Conservation (phyloP, 2,797 vertebrate genomes). For the Rhincodon typus region DNA sequence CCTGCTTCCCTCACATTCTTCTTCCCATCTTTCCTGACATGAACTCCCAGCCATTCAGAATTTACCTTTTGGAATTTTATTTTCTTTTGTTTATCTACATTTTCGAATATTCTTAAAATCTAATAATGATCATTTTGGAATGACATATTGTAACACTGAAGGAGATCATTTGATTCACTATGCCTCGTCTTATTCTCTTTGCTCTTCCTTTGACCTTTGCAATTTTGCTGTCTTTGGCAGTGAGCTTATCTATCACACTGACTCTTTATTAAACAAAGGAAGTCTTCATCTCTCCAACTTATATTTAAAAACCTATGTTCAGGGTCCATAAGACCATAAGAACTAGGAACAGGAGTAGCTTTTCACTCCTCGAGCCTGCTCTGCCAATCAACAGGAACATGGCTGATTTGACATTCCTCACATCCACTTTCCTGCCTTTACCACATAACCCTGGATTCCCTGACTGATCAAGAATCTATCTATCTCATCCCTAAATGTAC, state of each 20-base stretch:
- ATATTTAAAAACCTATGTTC: background rate
- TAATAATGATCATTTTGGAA: background rate
- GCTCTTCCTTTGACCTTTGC: background rate
- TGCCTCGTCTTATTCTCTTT: background rate
- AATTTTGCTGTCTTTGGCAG: background rate
- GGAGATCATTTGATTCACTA: background rate
- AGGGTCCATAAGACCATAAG: background rate
- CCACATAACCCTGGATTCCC: too few species aligned
- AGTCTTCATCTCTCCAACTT: background rate
- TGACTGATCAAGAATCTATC: too few species aligned
- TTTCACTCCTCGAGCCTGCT: too few species aligned
- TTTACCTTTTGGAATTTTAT: background rate
- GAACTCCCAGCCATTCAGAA: too few species aligned
- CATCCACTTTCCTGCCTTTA: too few species aligned
- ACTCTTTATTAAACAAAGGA: background rate
- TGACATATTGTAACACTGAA: background rate
- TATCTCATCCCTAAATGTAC: too few species aligned
- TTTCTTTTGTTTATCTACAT: background rate
- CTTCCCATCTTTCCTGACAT: too few species aligned
- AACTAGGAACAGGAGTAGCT: too few species aligned
- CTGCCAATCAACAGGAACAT: too few species aligned
- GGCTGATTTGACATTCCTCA: too few species aligned
- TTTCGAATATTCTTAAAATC: background rate
- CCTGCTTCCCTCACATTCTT: too few species aligned
- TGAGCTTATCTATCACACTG: background rate